Evolutionary conservation across 2,113 vertebrate species (phyloP), one percentile per base, ranked within the genome.

Genomic region (Dermatemys mawii): DNA sequence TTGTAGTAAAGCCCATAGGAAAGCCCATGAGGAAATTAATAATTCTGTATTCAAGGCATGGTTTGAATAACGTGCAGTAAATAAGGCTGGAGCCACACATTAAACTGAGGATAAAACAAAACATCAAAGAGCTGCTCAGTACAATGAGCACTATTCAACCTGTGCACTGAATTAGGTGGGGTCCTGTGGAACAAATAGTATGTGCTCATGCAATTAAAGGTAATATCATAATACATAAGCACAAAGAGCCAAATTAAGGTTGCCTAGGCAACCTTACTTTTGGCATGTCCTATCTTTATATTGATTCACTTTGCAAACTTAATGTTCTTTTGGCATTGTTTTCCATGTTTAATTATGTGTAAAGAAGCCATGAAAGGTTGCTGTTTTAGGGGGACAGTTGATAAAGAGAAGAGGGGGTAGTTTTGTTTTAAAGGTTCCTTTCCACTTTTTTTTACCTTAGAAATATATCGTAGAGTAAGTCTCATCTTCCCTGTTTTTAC

Each of bases 41-140:
- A 94, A 78, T 44, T 63, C n/a, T 92, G 17, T 55, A 55, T 78
- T 55, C 55, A 90, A 93, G 94, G 32, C 5, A 55, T 49, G 32
- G 38, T 76, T 44, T 46, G 63, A 70, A 5, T 21, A 70, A 70
- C 8, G 5, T 38, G 63, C n/a, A 38, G 19, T 76, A 16, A 76
- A 44, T 46, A 46, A 27, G 26, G 3, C 41, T 26, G 24, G 41
- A 26, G 73, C 12, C 6, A 27, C 12, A 46, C 26, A 29, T 29
- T 46, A 10, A 24, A 44, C 41, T 73, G 73, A 46, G 21, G 5
- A 75, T 75, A 46, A 44, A 75, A 75, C 24, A 44, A 44, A 75
- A 75, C 46, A 73, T 3, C 3, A 26, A 26, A 4, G 75, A 41
- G 26, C 81, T 48, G 70, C 46, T 24, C 29, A 67, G 27, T 78